A percentile compares a stretch with the other conserved stretches of the same genome.
These are phyloP conservation scores for Alethe castanea DNA, from an alignment of 2,113 vertebrate species.

Conservation along the genomic window DNA sequence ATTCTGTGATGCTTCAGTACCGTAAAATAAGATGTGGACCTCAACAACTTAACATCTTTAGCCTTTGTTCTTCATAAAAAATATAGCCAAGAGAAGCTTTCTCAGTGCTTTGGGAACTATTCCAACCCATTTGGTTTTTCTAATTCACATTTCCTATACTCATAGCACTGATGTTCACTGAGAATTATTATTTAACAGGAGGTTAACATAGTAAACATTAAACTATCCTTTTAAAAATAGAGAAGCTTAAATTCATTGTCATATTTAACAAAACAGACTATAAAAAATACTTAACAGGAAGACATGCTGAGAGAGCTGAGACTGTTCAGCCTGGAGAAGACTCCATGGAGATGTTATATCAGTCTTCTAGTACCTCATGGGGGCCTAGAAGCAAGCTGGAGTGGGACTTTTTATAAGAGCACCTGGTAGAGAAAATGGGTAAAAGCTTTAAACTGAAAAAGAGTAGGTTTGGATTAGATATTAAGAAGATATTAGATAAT, in stretches of 20 bases:
- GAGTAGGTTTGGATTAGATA: neutral
- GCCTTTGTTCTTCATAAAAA: neutral
- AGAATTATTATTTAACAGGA: neutral
- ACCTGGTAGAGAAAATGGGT: neutral
- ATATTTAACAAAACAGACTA: neutral
- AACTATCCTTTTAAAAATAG: neutral
- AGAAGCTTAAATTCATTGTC: neutral
- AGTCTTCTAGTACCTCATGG: neutral
- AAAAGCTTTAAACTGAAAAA: neutral
- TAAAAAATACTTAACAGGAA: neutral
- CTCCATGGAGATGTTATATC: fast-evolving
- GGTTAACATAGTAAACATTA: neutral
- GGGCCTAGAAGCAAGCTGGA: neutral
- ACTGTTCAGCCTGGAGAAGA: neutral
- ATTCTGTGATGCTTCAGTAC: neutral
- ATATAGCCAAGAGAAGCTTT: neutral
- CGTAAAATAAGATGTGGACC: neutral
- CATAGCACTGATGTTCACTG: neutral
- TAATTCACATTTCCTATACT: neutral
- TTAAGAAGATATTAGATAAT: neutral
- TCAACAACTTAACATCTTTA: neutral
- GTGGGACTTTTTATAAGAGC: neutral
- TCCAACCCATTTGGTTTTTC: neutral
- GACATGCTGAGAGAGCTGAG: neutral
- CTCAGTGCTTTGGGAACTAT: neutral